phyloP scores from a whole-genome alignment of 1,140 invertebrate species.

The Probaryconus sp. region DNA sequence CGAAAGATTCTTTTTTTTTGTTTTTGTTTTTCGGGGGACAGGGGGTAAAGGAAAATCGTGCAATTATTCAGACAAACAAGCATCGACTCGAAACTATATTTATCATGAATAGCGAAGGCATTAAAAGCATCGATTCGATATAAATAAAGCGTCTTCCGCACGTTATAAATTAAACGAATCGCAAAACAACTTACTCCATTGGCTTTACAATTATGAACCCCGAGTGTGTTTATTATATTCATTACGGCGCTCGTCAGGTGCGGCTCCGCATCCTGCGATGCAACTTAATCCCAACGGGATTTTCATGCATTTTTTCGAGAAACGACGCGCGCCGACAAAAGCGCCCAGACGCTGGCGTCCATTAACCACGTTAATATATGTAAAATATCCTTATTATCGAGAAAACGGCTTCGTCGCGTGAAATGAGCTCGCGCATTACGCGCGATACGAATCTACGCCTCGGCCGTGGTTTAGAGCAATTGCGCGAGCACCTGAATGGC shows the following conservation, averaged over 20 bases:
- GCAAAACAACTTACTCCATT: conserved; percentile 19
- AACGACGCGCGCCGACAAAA: conserved; percentile 40
- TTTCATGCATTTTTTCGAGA: conserved; percentile 21
- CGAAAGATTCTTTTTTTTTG: conserved; percentile 19
- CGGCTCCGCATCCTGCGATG: conserved; percentile 35
- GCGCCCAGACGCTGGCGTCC: conserved; percentile 46
- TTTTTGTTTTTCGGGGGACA: too few species aligned
- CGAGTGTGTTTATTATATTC: conserved; percentile 40
- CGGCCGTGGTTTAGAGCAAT: too few species aligned
- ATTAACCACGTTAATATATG: conserved; percentile 76
- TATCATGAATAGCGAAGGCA: conserved; percentile 20
- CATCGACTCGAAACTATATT: conserved; percentile 15
- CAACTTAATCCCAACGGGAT: conserved; percentile 45
- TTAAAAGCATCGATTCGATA: conserved; percentile 1
- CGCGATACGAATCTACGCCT: conserved; percentile 68
- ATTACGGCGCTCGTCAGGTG: conserved; percentile 15
- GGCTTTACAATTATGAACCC: conserved; percentile 18
- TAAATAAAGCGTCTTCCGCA: conserved; percentile 10
- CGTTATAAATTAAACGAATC: conserved; percentile 44
- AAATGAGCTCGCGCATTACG: conserved; percentile 57
- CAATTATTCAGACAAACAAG: conserved; percentile 23
- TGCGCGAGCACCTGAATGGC: too few species aligned
- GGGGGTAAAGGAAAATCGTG: conserved; percentile 16
- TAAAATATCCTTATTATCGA: conserved; percentile 76
- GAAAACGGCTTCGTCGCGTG: conserved; percentile 45